Conservation (phyloP, 2,888 invertebrate genomes). For the Scaptomyza parva region DNA sequence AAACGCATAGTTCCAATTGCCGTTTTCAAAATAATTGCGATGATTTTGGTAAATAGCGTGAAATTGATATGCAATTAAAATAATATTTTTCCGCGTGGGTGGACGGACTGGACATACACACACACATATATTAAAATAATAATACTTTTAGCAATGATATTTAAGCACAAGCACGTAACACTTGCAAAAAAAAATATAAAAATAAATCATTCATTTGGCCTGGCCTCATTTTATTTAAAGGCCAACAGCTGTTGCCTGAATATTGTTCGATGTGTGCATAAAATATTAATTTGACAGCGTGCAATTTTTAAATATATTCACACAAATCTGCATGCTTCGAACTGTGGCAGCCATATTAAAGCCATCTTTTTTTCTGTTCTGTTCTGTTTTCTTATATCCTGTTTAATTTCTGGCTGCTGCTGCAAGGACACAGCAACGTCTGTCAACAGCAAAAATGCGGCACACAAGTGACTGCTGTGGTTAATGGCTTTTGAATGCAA, state of each 20-base stretch:
- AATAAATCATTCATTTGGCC: constrained; percentile 11
- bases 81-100: constrained; percentile 64
- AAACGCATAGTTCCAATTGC: constrained; percentile 70
- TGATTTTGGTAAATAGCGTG: constrained; percentile 66
- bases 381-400: constrained; percentile 22
- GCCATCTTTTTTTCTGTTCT: constrained; percentile 3
- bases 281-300: constrained; percentile 62
- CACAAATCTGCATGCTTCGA: constrained; percentile 33
- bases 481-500: constrained; percentile 84
- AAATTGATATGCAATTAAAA: constrained; percentile 77
- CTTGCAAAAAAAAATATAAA: constrained; percentile 9
- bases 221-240: constrained; percentile 21
- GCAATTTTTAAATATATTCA: constrained; percentile 33
- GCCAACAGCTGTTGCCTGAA: constrained; percentile 52
- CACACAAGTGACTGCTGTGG: constrained; percentile 81
- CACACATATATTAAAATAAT: constrained; percentile 43
- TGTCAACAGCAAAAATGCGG: constrained; percentile 37
- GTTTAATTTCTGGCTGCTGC: constrained; percentile 69
- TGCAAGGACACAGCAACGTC: constrained; percentile 61
- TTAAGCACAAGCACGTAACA: constrained; percentile 34
- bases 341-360: constrained; percentile 35
- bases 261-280: constrained; percentile 59
- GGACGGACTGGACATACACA: too few relatives aligned
- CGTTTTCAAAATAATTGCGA: constrained; percentile 53
- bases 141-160: constrained; percentile 43